phyloP scores from a whole-genome alignment of 2,888 invertebrate species.

The Hipparchia semele region DNA sequence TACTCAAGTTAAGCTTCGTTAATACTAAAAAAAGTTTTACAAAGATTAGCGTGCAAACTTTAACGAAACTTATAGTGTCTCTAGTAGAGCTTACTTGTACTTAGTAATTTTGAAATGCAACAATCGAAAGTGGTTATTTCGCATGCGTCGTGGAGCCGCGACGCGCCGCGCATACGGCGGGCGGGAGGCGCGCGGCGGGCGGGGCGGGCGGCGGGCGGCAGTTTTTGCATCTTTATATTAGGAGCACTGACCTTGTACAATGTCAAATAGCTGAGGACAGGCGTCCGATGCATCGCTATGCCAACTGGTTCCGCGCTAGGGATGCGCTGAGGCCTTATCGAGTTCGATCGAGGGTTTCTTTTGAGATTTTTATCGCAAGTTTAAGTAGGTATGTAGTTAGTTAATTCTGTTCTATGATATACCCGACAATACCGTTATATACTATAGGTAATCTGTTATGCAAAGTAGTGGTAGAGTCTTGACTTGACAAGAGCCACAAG shows the following conservation, averaged over 20 bases:
- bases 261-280: conserved; percentile 77
- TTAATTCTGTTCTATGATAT: not conserved
- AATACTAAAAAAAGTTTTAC: not conserved
- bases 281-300: conserved; percentile 52
- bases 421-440: no score
- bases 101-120: conserved; percentile 34
- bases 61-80: not conserved
- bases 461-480: no score
- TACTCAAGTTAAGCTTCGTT: no score
- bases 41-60: not conserved
- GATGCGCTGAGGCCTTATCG: conserved; percentile 47
- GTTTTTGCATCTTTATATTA: conserved; percentile 79
- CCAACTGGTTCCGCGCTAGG: conserved; percentile 44
- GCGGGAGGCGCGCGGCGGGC: conserved; percentile 18
- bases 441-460: no score
- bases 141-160: conserved; percentile 62
- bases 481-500: no score
- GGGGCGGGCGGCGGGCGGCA: conserved; percentile 25
- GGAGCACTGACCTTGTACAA: conserved; percentile 82
- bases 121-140: conserved; percentile 76
- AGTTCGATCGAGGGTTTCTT: conserved; percentile 13
- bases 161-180: conserved; percentile 51
- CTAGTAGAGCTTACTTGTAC: not conserved
- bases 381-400: not conserved
- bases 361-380: not conserved